Evolutionary conservation across 2,888 invertebrate species (phyloP), one percentile per base, ranked within the genome.

Genomic region (Acrobasis consociella): DNA sequence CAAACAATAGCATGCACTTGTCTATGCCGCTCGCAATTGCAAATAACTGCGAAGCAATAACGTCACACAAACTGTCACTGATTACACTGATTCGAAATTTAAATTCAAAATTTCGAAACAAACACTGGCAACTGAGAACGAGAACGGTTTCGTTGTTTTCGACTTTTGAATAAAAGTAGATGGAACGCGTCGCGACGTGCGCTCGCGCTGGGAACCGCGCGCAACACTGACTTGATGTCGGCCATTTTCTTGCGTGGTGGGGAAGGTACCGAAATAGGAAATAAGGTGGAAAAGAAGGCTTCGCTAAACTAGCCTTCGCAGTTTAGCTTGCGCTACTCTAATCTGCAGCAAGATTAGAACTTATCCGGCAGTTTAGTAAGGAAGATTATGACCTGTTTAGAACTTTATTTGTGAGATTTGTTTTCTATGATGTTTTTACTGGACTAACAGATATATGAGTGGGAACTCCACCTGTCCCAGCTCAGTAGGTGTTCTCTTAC

Each of bases 201-300:
- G 90, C 85, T 65, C 77, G 81, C 88, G 85, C 76, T 72, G 76
- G 72, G 71, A 73, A 77, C 78, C 86, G 83, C 84, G 85, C 88
- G 82, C 85, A 79, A 75, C 83, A 89, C 89, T 90, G 87, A 81
- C 81, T 80, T 69, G 59, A 69, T 63, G 75, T 71, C 85, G 80
- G 87, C 88, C 89, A 86, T 89, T 88, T 90, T 87, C 87, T 83
- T 72, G 64, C 70, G 78, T 82, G 85, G 89, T 81, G 87, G 89
- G 87, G 84, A 78, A 76, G 74, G 72, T 75, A 76, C 75, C 79
- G 78, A 82, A 85, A 83, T 83, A 81, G 86, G 85, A 86, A 85
- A 86, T 84, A 85, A 83, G 83, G 76, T 75, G 78, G 81, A 81
- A 83, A 85, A 78, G 78, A 80, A 83, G 85, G 84, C 79, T 85